Evolutionary conservation across 2,113 vertebrate species (phyloP).

Genomic region (Copsychus sechellarum): DNA sequence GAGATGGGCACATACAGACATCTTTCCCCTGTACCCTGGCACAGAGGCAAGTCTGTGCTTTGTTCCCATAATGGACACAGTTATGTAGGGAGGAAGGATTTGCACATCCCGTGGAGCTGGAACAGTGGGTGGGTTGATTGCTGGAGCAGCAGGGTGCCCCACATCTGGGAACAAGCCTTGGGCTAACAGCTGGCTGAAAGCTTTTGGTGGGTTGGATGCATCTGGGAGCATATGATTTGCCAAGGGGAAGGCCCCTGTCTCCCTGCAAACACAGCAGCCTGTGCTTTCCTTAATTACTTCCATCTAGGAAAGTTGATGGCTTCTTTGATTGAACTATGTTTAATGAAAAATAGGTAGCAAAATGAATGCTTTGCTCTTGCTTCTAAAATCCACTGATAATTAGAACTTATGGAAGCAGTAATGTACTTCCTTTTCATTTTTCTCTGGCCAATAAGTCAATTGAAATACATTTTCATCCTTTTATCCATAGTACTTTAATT

Average conservation of each 20-base stretch:
- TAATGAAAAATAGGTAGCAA: background rate
- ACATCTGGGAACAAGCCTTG: background rate
- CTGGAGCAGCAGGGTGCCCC: background rate
- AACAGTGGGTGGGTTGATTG: background rate
- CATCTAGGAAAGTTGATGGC: background rate
- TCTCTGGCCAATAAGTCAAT: background rate
- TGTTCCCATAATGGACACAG: background rate
- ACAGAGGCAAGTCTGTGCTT: fast-evolving
- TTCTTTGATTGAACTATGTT: background rate
- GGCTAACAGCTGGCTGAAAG: background rate
- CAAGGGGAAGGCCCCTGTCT: background rate
- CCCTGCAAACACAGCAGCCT: background rate
- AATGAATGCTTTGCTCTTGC: background rate
- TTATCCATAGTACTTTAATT: background rate
- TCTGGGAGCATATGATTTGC: background rate
- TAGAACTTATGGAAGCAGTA: background rate
- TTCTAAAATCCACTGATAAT: background rate
- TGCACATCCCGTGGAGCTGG: background rate
- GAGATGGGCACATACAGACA: background rate
- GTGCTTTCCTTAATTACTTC: conserved; percentile 15
- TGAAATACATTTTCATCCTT: background rate
- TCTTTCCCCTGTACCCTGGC: background rate
- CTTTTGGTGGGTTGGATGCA: background rate
- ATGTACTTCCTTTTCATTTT: background rate
- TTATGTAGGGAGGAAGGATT: background rate